Base-by-base conservation (phyloP, 2,113 vertebrate species). In the Ivindomyrus marchei region DNA sequence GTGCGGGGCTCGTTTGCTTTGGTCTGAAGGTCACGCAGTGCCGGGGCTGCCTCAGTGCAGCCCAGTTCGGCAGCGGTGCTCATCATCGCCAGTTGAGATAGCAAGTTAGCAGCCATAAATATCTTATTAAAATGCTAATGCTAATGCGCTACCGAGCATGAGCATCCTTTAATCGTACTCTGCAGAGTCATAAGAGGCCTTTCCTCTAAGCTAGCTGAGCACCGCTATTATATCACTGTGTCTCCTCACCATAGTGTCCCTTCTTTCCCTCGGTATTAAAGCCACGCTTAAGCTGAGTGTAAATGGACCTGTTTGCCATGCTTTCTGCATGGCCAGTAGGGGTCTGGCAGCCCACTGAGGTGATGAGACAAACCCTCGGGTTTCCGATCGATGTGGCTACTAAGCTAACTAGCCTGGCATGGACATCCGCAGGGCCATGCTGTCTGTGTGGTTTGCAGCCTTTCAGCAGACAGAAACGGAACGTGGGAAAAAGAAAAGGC, bases 91-190 rank as follows among this genome's bases (percentile, higher is more conserved):
- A 17, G 47, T 15, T 15, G 27, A 86, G 84, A 50, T 49, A 83
- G 89, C 90, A 92, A 84, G 91, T 93, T 90, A 93, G 91, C 92
- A 91, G 91, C 93, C 94, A 93, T 94, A 93, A 94, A 89, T 94
- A 94, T 92, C 94, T 93, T 93, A 94, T 96, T 95, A 95, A 95
- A 95, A 95, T 95, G 94, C 95, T 95, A 95, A 95, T 95, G 93
- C 24, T 85, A 84, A 84, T 92, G 91, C 93, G 94, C 94, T 94
- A 92, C 93, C 91, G 93, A 92, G 92, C 92, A 94, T 15, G 93
- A 93, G 94, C 93, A 93, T 94, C 94, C 94, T 95, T 94, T 94
- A 91, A 90, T 92, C 92, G 90, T 90, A 91, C 87, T 90, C 88
- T 85, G 90, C 85, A 74, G 53, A 42, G 56, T 87, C n/a, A 53